phyloP scores from a whole-genome alignment of 2,113 vertebrate species.

The Lutjanus erythropterus region DNA sequence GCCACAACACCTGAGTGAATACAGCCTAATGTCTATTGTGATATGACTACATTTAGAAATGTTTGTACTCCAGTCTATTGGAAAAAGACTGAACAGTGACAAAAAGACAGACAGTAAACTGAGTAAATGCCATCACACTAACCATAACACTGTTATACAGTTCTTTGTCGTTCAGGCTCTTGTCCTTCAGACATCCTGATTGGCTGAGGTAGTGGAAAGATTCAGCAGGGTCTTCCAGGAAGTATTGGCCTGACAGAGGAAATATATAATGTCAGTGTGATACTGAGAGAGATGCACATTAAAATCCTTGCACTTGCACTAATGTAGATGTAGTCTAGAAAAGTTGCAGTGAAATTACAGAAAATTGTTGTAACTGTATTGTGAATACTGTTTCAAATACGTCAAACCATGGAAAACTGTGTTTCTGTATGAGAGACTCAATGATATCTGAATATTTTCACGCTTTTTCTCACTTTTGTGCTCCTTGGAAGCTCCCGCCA shows the following conservation, averaged over 20 bases:
- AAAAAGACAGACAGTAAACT: neutral
- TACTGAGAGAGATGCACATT: neutral
- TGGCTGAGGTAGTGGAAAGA: slow-evolving; percentile 90
- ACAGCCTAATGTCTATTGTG: too few relatives aligned
- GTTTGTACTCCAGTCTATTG: neutral
- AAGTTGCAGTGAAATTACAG: neutral
- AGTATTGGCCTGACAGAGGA: slow-evolving; percentile 85
- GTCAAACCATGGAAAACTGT: too few relatives aligned
- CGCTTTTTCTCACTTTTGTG: slow-evolving; percentile 84
- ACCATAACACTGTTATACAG: slow-evolving; percentile 93
- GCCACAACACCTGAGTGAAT: too few relatives aligned
- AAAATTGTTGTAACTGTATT: neutral
- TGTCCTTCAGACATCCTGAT: slow-evolving; percentile 90
- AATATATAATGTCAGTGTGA: neutral
- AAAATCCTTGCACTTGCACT: neutral
- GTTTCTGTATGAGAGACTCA: too few relatives aligned
- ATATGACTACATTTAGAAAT: too few relatives aligned
- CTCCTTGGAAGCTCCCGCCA: slow-evolving; percentile 87
- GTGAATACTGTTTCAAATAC: neutral
- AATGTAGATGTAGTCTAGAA: neutral
- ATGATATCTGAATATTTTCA: neutral
- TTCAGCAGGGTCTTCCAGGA: slow-evolving; percentile 88
- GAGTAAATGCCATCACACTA: slow-evolving; percentile 46
- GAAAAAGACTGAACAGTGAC: neutral
- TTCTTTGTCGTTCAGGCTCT: slow-evolving; percentile 89